These are phyloP conservation scores for Aviceda subcristata DNA, from an alignment of 2,113 vertebrate genomes.

Conservation along the genomic window DNA sequence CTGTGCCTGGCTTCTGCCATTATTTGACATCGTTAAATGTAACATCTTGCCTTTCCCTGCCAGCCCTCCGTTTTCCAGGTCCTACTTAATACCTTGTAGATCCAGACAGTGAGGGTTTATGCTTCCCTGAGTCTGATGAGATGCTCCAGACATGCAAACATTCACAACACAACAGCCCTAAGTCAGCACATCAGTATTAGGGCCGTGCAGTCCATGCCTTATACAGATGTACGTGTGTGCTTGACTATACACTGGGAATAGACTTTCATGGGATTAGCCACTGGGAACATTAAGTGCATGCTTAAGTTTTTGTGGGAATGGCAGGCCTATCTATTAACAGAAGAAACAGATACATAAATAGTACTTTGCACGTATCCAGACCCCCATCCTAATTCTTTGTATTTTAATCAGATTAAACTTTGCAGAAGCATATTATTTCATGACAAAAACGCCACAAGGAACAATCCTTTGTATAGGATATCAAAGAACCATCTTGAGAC, in stretches of 20 bases:
- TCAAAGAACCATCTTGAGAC: conserved; percentile 36
- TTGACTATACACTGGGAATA: background rate
- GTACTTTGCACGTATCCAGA: background rate
- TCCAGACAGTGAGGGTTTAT: background rate
- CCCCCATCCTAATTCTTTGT: background rate
- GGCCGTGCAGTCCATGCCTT: background rate
- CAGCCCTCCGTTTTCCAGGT: background rate
- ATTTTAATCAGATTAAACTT: background rate
- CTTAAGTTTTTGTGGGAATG: conserved; percentile 16
- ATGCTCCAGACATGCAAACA: background rate
- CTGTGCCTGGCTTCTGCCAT: background rate
- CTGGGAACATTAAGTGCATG: background rate
- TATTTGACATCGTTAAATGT: background rate
- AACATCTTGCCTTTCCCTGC: background rate
- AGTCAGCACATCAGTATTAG: background rate
- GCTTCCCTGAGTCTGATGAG: background rate
- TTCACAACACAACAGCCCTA: background rate
- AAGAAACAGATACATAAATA: conserved; percentile 28
- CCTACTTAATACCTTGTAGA: background rate
- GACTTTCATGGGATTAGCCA: conserved; percentile 12
- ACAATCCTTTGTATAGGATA: background rate
- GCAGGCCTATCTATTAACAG: conserved; percentile 6
- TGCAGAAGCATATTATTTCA: background rate
- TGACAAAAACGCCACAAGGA: background rate
- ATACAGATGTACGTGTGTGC: background rate